Conservation (phyloP, 2,113 vertebrate genomes). For the Tragelaphus buxtoni region DNA sequence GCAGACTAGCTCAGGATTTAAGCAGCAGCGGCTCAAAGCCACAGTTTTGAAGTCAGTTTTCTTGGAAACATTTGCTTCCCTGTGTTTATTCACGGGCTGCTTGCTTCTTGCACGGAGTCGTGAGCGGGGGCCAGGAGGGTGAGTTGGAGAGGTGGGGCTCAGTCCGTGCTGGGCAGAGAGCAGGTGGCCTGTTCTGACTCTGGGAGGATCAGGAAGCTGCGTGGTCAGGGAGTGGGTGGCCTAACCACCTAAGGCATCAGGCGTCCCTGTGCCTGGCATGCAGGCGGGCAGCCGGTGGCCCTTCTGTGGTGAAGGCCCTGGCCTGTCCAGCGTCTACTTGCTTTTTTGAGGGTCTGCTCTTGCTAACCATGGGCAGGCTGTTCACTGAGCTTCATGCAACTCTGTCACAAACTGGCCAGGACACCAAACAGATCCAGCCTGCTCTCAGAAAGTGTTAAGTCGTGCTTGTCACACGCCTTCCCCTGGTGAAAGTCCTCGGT, state of each 20-base stretch:
- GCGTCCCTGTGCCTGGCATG: too few species aligned
- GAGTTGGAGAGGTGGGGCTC: background rate
- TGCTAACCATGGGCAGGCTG: background rate
- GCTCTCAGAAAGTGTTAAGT: background rate
- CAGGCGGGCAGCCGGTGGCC: background rate
- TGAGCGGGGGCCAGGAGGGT: background rate
- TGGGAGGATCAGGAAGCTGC: background rate
- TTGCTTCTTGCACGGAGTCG: background rate
- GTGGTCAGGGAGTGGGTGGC: background rate
- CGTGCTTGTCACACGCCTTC: background rate
- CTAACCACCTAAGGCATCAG: fast-evolving
- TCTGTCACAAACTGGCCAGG: background rate
- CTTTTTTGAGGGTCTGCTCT: background rate
- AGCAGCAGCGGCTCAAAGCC: background rate
- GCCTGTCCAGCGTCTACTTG: background rate
- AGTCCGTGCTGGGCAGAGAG: background rate
- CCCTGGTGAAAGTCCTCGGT: background rate
- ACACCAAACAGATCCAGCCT: background rate
- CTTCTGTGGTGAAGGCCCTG: background rate
- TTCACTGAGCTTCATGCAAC: background rate
- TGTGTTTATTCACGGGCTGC: background rate
- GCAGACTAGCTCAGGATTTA: background rate
- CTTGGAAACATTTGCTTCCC: background rate
- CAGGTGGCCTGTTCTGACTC: background rate
- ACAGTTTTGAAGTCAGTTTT: background rate